phyloP scores from a whole-genome alignment of 1,140 invertebrate genomes.

The Drosophila rhopaloa region DNA sequence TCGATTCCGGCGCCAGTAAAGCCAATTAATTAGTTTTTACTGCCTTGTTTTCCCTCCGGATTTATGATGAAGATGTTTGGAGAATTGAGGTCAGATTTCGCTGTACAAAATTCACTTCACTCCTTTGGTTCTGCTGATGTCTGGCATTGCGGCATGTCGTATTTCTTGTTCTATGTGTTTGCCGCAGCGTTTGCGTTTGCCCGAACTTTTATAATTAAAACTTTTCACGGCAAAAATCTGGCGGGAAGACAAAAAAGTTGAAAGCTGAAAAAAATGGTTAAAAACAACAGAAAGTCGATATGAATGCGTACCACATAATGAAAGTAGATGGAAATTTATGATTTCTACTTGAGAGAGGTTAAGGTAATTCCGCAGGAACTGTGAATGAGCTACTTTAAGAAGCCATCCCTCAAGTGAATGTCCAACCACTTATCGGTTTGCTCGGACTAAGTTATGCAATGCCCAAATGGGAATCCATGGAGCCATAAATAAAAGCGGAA shows the following conservation, averaged over 20 bases:
- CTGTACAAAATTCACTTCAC: constrained; percentile 15
- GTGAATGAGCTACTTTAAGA: constrained; percentile 9
- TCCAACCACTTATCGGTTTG: constrained; percentile 36
- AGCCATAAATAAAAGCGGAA: constrained; percentile 45
- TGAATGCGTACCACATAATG: constrained; percentile 38
- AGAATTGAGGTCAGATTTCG: constrained; percentile 34
- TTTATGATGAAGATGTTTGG: constrained; percentile 47
- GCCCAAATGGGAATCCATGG: constrained; percentile 36
- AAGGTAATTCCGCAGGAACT: constrained; percentile 2
- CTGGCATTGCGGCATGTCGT: constrained; percentile 45
- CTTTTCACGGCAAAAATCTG: constrained; percentile 59
- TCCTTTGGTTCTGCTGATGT: constrained; percentile 15
- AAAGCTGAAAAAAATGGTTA: neutral
- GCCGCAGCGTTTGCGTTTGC: constrained; percentile 26
- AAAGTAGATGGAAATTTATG: constrained; percentile 26
- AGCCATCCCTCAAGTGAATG: constrained; percentile 13
- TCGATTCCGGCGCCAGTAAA: constrained; percentile 22
- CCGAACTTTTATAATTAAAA: constrained; percentile 76
- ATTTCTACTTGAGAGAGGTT: neutral
- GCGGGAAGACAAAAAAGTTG: constrained; percentile 10
- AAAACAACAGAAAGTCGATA: constrained; percentile 40
- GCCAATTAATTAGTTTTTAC: constrained; percentile 53
- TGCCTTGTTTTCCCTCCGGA: constrained; percentile 46
- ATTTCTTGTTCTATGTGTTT: constrained; percentile 49
- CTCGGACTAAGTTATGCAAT: constrained; percentile 40